Evolutionary conservation across 2,113 vertebrate species (phyloP).

Genomic region (Dipodomys spectabilis): DNA sequence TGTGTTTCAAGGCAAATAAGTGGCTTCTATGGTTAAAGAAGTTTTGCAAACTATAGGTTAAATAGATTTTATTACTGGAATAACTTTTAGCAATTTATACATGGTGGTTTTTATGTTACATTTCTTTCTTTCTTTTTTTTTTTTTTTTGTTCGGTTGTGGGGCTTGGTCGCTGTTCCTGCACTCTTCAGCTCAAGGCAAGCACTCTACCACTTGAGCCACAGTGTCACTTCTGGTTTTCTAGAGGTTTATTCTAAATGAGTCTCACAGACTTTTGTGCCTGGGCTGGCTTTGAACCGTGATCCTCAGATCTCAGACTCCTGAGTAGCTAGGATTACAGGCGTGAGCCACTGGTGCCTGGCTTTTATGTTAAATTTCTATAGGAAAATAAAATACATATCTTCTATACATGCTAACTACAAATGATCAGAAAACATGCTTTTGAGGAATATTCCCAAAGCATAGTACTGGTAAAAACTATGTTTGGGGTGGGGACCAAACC

Average conservation of each 20-base stretch:
- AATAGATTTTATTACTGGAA: conserved; percentile 31
- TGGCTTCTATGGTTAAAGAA: conserved; percentile 16
- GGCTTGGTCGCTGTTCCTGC: too few species aligned
- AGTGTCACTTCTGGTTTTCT: too few species aligned
- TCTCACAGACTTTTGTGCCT: too few species aligned
- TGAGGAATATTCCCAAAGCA: not conserved
- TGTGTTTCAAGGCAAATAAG: not conserved
- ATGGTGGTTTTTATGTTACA: not conserved
- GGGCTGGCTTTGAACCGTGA: too few species aligned
- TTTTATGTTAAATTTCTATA: not conserved
- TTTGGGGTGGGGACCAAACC: too few species aligned
- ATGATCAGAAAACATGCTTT: not conserved
- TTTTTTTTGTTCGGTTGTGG: too few species aligned
- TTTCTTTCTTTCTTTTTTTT: not conserved
- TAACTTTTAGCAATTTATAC: conserved; percentile 46
- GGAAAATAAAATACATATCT: not conserved
- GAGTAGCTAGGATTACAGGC: too few species aligned
- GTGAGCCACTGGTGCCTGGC: not conserved
- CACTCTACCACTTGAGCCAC: too few species aligned
- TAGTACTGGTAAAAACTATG: not conserved
- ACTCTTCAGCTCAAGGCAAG: too few species aligned
- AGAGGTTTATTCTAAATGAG: too few species aligned
- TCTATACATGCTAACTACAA: not conserved
- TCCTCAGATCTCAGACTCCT: too few species aligned
- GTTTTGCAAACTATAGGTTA: not conserved